phyloP scores from a whole-genome alignment of 2,113 vertebrate genomes.

The Nothoprocta perdicaria region DNA sequence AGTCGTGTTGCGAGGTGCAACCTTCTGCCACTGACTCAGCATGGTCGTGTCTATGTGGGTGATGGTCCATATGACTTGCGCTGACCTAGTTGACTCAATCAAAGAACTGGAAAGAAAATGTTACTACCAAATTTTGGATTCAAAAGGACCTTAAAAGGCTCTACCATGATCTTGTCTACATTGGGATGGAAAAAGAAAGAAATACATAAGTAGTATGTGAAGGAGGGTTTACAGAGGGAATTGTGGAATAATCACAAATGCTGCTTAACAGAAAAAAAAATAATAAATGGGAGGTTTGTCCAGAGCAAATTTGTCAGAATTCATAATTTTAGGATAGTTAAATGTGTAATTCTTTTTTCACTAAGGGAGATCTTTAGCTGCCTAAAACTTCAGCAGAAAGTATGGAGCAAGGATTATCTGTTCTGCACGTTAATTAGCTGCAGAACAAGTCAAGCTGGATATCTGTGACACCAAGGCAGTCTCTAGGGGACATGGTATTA shows the following conservation, averaged over 20 bases:
- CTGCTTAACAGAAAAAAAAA: background rate
- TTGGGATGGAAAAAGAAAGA: background rate
- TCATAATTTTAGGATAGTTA: background rate
- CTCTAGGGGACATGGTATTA: background rate
- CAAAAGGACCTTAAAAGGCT: background rate
- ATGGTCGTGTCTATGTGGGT: background rate
- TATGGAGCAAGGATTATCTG: background rate
- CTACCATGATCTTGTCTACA: background rate
- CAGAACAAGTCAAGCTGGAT: background rate
- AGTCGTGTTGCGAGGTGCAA: constrained; percentile 47
- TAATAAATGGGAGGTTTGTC: background rate
- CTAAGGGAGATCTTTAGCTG: background rate
- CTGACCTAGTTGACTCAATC: constrained; percentile 36
- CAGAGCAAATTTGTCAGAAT: background rate
- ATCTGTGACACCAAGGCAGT: background rate
- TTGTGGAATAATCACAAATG: background rate
- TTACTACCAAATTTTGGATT: background rate
- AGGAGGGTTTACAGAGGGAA: background rate
- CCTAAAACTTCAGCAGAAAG: background rate
- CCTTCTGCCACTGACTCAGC: constrained; percentile 58
- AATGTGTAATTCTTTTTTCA: background rate
- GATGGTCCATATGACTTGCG: constrained; percentile 19
- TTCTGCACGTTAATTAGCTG: background rate
- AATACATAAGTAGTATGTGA: background rate
- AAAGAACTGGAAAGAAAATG: constrained; percentile 38